Evolutionary conservation across 2,888 invertebrate genomes (phyloP).

Genomic region (Brachypalpus laphriformis): DNA sequence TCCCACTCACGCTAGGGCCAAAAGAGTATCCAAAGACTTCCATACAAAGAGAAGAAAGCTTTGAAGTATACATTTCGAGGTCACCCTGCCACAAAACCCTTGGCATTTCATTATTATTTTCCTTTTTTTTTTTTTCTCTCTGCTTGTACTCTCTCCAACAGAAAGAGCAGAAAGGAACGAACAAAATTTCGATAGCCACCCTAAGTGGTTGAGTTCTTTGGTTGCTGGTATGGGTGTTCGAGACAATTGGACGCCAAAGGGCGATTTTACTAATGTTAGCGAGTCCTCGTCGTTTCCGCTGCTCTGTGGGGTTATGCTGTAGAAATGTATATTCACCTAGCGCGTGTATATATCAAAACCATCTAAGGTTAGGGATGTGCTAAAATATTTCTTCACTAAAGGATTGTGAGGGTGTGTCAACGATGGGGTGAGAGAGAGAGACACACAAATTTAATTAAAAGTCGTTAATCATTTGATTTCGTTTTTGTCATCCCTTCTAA

Average conservation of each 20-base stretch:
- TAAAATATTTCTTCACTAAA: slow-evolving; percentile 39
- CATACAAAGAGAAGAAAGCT: slow-evolving; percentile 37
- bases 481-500: slow-evolving; percentile 14
- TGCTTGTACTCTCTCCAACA: slow-evolving; percentile 14
- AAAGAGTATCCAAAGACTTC: neutral
- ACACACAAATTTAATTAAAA: slow-evolving; percentile 65
- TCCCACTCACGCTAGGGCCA: slow-evolving; percentile 27
- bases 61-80: slow-evolving; percentile 58
- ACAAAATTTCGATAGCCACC: slow-evolving; percentile 62
- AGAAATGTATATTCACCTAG: slow-evolving; percentile 20
- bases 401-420: slow-evolving; percentile 37
- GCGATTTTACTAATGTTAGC: slow-evolving; percentile 55
- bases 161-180: neutral
- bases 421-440: neutral
- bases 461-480: slow-evolving; percentile 52
- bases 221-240: slow-evolving; percentile 62
- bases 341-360: slow-evolving; percentile 6
- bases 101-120: slow-evolving; percentile 59
- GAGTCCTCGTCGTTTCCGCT: slow-evolving; percentile 28
- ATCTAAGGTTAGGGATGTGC: slow-evolving; percentile 23
- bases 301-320: neutral
- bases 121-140: slow-evolving; percentile 8
- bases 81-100: slow-evolving; percentile 47
- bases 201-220: slow-evolving; percentile 45
- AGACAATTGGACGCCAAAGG: slow-evolving; percentile 73